Percentiles rank a stretch among this genome's conserved stretches.
phyloP scores from a whole-genome alignment of 1,140 invertebrate species.

The Dreissena polymorpha region DNA sequence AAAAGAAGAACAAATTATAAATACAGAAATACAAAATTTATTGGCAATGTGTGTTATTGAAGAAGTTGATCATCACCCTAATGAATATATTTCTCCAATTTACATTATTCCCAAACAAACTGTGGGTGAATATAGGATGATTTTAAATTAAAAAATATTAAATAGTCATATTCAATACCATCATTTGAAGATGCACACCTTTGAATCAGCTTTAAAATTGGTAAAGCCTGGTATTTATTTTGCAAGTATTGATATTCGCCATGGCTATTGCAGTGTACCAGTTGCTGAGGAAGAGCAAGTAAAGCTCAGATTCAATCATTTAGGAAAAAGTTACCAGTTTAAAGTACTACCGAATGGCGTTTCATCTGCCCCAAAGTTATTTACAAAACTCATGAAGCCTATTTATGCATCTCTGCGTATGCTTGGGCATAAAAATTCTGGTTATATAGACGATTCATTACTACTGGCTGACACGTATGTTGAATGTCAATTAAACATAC shows the following conservation, averaged over 20 bases:
- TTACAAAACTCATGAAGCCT: conserved; percentile 30
- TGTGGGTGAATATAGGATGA: background rate
- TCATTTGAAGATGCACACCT: conserved; percentile 33
- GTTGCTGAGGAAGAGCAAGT: conserved; percentile 11
- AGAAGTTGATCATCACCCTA: conserved; percentile 21
- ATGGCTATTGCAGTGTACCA: conserved; percentile 58
- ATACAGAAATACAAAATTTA: conserved; percentile 38
- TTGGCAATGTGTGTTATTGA: conserved; percentile 34
- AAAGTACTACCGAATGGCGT: conserved; percentile 12
- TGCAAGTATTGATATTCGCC: conserved; percentile 54
- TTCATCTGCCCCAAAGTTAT: conserved; percentile 17
- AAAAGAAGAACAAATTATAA: conserved; percentile 39
- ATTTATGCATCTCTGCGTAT: conserved; percentile 48
- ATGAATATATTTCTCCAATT: conserved; percentile 38
- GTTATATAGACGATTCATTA: conserved; percentile 29
- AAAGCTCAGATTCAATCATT: conserved; percentile 19
- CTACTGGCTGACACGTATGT: conserved; percentile 24
- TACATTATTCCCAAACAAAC: conserved; percentile 16
- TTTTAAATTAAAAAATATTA: conserved; percentile 4
- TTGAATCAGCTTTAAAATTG: conserved; percentile 24
- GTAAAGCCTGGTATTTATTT: conserved; percentile 38
- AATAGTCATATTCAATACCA: conserved; percentile 32
- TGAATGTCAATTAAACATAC: conserved; percentile 50
- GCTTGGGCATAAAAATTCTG: conserved; percentile 39
- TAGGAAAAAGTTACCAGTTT: conserved; percentile 40